A percentile compares a stretch with the other conserved stretches of the same genome.
These are phyloP conservation scores for Agrotis exclamationis DNA, from an alignment of 2,888 invertebrate species.

Conservation along the genomic window DNA sequence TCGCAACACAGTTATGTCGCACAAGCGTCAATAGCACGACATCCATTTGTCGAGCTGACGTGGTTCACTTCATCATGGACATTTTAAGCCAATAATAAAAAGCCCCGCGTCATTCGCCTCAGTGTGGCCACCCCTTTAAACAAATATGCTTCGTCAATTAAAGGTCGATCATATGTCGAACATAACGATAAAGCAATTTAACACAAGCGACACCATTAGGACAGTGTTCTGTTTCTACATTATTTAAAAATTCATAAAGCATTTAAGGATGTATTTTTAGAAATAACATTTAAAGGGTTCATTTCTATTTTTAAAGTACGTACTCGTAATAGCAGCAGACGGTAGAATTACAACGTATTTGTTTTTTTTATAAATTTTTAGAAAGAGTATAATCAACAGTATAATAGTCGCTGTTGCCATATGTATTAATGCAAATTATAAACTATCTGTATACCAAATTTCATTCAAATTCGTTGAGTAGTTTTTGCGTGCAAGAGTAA, in stretches of 20 bases:
- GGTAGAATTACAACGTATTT: not conserved
- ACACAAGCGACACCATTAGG: not conserved
- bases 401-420: too few relatives aligned
- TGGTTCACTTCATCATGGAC: too few relatives aligned
- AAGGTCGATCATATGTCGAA: constrained; percentile 18
- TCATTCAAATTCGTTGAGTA: too few relatives aligned
- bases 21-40: too few relatives aligned
- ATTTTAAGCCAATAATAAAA: too few relatives aligned
- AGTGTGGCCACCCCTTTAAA: not conserved
- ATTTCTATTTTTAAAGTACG: not conserved
- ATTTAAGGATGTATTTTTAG: not conserved
- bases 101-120: not conserved
- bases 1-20: too few relatives aligned
- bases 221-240: not conserved
- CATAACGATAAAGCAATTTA: not conserved
- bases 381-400: not conserved
- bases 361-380: not conserved
- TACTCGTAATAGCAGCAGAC: not conserved
- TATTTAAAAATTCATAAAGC: constrained; percentile 1
- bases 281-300: not conserved
- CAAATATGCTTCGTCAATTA: constrained; percentile 22
- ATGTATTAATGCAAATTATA: too few relatives aligned
- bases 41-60: too few relatives aligned
- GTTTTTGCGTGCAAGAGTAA: too few relatives aligned
- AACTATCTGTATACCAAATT: too few relatives aligned